Base-by-base conservation (phyloP, 2,113 vertebrate genomes). In the Proteles cristata region DNA sequence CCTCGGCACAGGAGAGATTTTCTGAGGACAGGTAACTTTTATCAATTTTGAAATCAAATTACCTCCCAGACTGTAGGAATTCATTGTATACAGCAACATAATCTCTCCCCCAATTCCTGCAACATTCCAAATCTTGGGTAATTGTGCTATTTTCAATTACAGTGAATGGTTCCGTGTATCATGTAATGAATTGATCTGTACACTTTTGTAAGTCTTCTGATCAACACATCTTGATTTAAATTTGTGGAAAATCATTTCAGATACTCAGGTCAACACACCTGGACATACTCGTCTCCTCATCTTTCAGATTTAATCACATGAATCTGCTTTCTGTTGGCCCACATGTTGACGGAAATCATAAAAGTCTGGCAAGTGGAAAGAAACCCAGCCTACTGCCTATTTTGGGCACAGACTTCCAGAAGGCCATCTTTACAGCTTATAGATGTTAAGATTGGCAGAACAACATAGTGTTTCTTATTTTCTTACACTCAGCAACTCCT, bases 11-110 rank as follows among this genome's bases (percentile, higher is more conserved):
- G 16, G 9, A 83, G 14, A 83, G 26, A 68, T 93, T 8, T 31
- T 77, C 3, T 43, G 3, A 35, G n/a, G 12, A 35, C 50, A 83
- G 55, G 26, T 28, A 76, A 90, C 1, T 11, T 83, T 66, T 31
- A 9, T 35, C 26, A 85, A 35, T 45, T 93, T 87, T 68, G 10
- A 88, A 91, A 93, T 92, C n/a, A 90, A 79, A 58, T 88, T 33
- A 93, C 1, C 31, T 58, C 31, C n/a, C 8, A 66, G 33, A 12
- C 3, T 61, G 2, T 69, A 71, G 21, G 11, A 74, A 65, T 39
- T 79, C 31, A 84, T 12, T 86, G 17, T 79, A n/a, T 28, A 39
- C 39, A 84, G 23, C 21, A 48, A 86, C 26, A 50, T 31, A 87
- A 39, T 87, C 39, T 76, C 5, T 33, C 6, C 15, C 48, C 26